These are phyloP conservation scores for Cephus pygmeus DNA, from an alignment of 2,888 invertebrate species.

Conservation along the genomic window DNA sequence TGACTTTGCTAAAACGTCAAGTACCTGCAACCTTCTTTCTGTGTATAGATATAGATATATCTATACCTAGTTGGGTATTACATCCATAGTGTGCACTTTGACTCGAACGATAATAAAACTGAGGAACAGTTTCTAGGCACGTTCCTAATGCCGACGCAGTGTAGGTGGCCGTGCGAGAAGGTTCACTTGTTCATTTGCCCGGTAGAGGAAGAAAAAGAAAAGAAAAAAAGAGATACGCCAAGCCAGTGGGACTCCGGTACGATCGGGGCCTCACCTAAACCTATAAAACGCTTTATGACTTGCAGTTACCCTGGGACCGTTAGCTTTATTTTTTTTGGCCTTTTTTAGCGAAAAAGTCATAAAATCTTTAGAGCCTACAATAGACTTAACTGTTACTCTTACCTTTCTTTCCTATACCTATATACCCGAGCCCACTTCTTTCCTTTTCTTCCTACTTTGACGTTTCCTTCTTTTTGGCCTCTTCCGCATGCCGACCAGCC, in stretches of 20 bases:
- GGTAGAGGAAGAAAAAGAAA: neutral
- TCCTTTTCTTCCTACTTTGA: neutral
- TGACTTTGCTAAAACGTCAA: neutral
- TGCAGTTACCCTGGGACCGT: neutral
- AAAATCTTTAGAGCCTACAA: slow-evolving; percentile 52
- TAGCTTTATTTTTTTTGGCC: slow-evolving; percentile 37
- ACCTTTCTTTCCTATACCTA: slow-evolving; percentile 10
- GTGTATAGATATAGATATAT: slow-evolving; percentile 6
- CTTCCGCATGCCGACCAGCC: neutral
- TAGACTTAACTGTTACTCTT: slow-evolving; percentile 54
- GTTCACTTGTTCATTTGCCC: neutral
- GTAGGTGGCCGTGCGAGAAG: neutral
- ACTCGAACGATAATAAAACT: neutral
- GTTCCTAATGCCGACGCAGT: neutral
- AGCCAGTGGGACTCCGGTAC: neutral
- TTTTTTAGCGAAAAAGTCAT: slow-evolving; percentile 47
- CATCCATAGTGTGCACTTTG: neutral
- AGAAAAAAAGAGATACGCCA: neutral
- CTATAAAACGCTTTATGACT: slow-evolving; percentile 20
- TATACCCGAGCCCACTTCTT: slow-evolving; percentile 7
- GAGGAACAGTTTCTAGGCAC: slow-evolving; percentile 8
- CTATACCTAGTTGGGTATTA: neutral
- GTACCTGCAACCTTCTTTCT: neutral
- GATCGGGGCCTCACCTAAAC: neutral
- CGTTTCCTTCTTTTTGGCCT: neutral